Conservation (phyloP, 2,113 vertebrate genomes). For the Heterocephalus glaber region DNA sequence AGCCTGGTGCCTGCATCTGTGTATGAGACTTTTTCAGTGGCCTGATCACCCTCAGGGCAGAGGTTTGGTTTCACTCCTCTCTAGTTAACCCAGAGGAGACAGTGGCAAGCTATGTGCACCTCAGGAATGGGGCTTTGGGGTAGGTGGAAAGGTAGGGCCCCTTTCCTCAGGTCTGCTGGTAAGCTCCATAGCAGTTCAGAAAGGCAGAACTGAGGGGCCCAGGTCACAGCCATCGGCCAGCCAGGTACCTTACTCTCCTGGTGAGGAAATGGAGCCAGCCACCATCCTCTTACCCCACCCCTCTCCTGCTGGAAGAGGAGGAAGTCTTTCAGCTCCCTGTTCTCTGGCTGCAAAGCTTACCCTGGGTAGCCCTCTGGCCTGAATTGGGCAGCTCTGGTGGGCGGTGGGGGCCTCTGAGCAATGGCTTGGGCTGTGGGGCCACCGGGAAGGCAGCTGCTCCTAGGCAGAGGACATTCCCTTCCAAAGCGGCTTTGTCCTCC, state of each 20-base stretch:
- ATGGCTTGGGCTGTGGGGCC: not conserved
- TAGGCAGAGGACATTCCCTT: constrained; percentile 22
- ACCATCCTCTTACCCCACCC: rapidly evolving
- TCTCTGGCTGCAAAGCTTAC: not conserved
- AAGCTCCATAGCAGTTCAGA: not conserved
- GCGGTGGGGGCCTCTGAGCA: not conserved
- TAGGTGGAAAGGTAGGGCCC: not conserved
- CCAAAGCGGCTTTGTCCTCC: constrained; percentile 34
- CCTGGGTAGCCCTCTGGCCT: constrained; percentile 57
- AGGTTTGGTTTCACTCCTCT: not conserved
- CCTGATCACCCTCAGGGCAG: not conserved
- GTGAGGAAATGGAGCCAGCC: not conserved
- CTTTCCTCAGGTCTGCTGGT: not conserved
- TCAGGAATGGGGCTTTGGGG: not conserved
- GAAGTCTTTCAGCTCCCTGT: not conserved
- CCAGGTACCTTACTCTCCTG: not conserved
- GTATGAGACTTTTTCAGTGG: not conserved
- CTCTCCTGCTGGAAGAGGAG: not conserved
- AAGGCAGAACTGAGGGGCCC: not conserved
- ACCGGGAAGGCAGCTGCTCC: not conserved
- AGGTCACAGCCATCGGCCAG: not conserved
- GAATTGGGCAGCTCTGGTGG: not conserved
- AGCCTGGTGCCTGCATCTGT: not conserved
- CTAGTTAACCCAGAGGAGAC: not conserved
- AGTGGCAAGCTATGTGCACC: not conserved